Percentiles rank a stretch among this genome's conserved stretches.
phyloP scores from a whole-genome alignment of 1,140 invertebrate genomes.

The Caerostris darwini region DNA sequence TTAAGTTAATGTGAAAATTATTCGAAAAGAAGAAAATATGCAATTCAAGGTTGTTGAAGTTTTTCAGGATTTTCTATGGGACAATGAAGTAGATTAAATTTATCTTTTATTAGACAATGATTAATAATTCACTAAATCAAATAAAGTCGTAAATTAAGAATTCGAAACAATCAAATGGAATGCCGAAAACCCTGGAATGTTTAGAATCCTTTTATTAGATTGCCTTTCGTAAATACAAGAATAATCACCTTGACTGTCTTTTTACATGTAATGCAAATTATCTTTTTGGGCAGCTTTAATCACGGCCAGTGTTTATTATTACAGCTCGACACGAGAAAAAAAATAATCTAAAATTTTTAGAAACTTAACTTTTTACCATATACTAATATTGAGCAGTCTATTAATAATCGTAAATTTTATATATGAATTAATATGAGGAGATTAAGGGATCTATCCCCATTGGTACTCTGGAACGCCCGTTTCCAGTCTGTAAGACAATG shows the following conservation, averaged over 20 bases:
- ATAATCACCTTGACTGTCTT: background rate
- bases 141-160: background rate
- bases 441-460: too few relatives aligned
- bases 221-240: background rate
- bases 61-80: too few relatives aligned
- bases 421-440: too few relatives aligned
- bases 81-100: background rate
- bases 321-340: background rate
- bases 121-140: background rate
- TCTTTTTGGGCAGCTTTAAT: background rate
- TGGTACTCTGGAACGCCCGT: too few relatives aligned
- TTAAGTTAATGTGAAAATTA: too few relatives aligned
- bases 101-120: background rate
- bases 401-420: too few relatives aligned
- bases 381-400: too few relatives aligned
- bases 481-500: too few relatives aligned
- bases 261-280: background rate
- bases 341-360: too few relatives aligned
- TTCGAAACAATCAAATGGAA: background rate
- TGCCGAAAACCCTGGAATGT: background rate
- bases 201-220: background rate
- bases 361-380: too few relatives aligned
- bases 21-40: too few relatives aligned
- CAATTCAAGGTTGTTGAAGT: too few relatives aligned
- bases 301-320: background rate